Conservation (phyloP, 1,140 invertebrate genomes). For the Hycleus cichorii region DNA sequence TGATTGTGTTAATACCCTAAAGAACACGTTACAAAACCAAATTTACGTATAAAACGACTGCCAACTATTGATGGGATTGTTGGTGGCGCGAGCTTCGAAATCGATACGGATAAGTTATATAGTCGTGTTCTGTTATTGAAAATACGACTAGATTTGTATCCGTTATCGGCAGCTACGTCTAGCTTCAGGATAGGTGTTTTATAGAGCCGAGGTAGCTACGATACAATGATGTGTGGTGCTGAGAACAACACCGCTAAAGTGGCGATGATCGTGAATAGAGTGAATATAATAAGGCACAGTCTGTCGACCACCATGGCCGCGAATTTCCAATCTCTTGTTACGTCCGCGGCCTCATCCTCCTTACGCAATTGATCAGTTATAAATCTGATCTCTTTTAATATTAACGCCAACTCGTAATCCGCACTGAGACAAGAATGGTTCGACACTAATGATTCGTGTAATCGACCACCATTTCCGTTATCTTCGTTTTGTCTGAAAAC, state of each 20-base stretch:
- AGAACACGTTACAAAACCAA: slow-evolving; percentile 38
- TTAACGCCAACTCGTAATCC: slow-evolving; percentile 68
- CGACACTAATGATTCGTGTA: slow-evolving; percentile 34
- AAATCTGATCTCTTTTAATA: slow-evolving; percentile 84
- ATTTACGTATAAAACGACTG: slow-evolving; percentile 30
- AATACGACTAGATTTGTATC: slow-evolving; percentile 4
- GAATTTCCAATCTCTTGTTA: slow-evolving; percentile 98
- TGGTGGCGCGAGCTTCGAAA: slow-evolving; percentile 17
- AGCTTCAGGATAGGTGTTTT: slow-evolving; percentile 1
- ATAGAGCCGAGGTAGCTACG: slow-evolving; percentile 51
- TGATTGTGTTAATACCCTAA: slow-evolving; percentile 42
- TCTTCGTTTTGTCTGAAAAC: slow-evolving; percentile 37
- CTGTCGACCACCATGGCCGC: slow-evolving; percentile 98
- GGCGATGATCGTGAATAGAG: slow-evolving; percentile 91
- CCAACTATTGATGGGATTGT: slow-evolving; percentile 21
- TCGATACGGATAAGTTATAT: slow-evolving; percentile 14
- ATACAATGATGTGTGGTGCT: slow-evolving; percentile 93
- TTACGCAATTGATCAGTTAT: slow-evolving; percentile 87
- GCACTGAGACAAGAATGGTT: slow-evolving; percentile 35
- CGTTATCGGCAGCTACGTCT: slow-evolving; percentile 8
- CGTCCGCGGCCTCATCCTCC: slow-evolving; percentile 81
- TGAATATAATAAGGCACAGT: slow-evolving; percentile 95
- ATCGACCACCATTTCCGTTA: slow-evolving; percentile 34
- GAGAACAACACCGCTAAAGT: slow-evolving; percentile 89
- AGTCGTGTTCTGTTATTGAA: background rate